These are phyloP conservation scores for Pogonomyrmex californicus DNA, from an alignment of 1,140 invertebrate species.

Conservation along the genomic window DNA sequence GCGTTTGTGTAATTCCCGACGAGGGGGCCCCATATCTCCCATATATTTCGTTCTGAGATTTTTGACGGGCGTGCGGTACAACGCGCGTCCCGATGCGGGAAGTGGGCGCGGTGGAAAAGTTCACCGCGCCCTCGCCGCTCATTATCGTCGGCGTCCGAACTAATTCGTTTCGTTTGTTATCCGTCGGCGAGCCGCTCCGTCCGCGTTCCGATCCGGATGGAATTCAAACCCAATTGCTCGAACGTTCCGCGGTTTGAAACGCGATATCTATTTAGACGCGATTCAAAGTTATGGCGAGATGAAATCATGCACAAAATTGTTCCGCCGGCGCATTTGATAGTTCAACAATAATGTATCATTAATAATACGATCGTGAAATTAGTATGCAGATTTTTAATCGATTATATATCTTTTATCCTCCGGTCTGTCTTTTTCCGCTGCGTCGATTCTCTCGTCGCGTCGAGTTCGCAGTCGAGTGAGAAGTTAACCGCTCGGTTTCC, in stretches of 20 bases:
- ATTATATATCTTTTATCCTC: background rate
- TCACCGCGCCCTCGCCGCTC: conserved; percentile 1
- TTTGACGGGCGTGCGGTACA: conserved; percentile 4
- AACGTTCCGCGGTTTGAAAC: background rate
- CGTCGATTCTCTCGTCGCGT: background rate
- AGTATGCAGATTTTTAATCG: background rate
- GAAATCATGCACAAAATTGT: background rate
- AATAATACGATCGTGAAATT: conserved; percentile 10
- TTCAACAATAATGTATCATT: background rate
- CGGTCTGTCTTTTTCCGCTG: background rate
- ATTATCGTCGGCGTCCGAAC: conserved; percentile 22
- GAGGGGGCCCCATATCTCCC: background rate
- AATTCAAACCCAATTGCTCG: background rate
- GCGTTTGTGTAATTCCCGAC: conserved; percentile 24
- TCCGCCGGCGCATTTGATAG: background rate
- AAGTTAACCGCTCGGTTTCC: conserved; percentile 1
- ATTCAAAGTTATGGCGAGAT: background rate
- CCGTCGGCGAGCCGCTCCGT: background rate
- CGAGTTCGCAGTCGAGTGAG: conserved; percentile 24
- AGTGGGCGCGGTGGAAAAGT: conserved; percentile 23
- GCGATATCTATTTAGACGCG: background rate
- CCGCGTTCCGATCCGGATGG: background rate
- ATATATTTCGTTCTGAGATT: conserved; percentile 10
- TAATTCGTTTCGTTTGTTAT: conserved; percentile 48
- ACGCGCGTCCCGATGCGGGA: background rate